A percentile compares a stretch with the other conserved stretches of the same genome.
Conservation (phyloP, 2,113 vertebrate species). For the Phocoena phocoena region DNA sequence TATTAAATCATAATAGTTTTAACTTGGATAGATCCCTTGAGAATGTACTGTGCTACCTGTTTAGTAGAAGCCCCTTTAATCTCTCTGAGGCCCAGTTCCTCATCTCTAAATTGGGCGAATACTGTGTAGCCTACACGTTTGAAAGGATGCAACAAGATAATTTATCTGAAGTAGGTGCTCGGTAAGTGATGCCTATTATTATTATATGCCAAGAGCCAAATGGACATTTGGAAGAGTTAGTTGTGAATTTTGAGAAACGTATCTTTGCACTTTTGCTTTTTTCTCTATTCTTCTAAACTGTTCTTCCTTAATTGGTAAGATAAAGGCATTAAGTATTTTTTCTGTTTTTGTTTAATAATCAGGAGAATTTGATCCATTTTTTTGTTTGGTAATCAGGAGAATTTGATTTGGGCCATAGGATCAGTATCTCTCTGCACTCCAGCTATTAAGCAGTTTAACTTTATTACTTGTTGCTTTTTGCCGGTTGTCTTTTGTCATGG, state of each 20-base stretch:
- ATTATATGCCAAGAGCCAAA: neutral
- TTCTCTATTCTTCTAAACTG: neutral
- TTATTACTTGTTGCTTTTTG: conserved; percentile 6
- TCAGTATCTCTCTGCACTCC: neutral
- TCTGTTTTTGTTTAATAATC: conserved; percentile 1
- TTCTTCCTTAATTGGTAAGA: neutral
- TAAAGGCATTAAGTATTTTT: neutral
- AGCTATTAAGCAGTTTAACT: neutral
- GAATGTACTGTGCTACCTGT: neutral
- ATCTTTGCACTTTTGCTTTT: neutral
- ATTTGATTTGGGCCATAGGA: neutral
- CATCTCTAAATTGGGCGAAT: neutral
- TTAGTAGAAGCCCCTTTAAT: conserved; percentile 15
- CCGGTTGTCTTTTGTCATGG: neutral
- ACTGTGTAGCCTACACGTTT: neutral
- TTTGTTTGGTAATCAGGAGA: neutral
- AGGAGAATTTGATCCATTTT: neutral
- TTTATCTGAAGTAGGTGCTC: neutral
- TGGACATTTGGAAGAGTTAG: neutral
- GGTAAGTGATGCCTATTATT: neutral
- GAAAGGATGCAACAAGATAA: neutral
- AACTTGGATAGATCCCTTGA: neutral
- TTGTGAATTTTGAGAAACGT: neutral
- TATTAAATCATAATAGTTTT: conserved; percentile 26
- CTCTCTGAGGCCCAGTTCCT: neutral